Conservation (phyloP, 2,888 invertebrate genomes). For the Calameuta idolon region DNA sequence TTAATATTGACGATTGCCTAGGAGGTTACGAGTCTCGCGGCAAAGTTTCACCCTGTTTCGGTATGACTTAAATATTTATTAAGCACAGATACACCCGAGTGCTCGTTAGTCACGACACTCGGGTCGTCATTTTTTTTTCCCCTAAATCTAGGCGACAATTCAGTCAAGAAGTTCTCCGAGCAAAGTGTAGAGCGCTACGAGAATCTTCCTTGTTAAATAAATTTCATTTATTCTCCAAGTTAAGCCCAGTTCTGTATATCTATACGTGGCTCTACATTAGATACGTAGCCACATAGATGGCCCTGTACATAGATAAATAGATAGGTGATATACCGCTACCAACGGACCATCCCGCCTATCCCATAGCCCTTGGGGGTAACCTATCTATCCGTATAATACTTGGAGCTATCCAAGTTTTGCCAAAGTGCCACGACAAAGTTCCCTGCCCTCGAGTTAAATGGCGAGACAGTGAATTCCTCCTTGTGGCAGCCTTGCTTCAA, state of each 20-base stretch:
- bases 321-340: not conserved
- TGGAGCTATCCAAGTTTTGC: conserved; percentile 2
- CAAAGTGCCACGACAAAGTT: conserved; percentile 4
- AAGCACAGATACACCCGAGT: not conserved
- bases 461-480: conserved; percentile 7
- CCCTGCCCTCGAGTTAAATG: conserved; percentile 3
- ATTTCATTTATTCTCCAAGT: not conserved
- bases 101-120: not conserved
- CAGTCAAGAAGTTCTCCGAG: not conserved
- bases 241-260: not conserved
- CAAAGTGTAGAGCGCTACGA: not conserved
- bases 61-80: not conserved
- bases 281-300: not conserved
- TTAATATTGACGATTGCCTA: not conserved
- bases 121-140: not conserved
- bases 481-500: conserved; percentile 5
- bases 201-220: not conserved
- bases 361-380: not conserved
- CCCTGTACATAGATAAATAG: not conserved
- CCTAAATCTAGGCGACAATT: not conserved
- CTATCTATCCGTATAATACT: not conserved
- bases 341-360: not conserved
- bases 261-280: not conserved
- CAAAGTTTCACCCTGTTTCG: not conserved
- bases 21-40: not conserved